Evolutionary conservation across 2,113 vertebrate species (phyloP), one percentile per base, ranked within the genome.

Genomic region (Heliornis fulica): DNA sequence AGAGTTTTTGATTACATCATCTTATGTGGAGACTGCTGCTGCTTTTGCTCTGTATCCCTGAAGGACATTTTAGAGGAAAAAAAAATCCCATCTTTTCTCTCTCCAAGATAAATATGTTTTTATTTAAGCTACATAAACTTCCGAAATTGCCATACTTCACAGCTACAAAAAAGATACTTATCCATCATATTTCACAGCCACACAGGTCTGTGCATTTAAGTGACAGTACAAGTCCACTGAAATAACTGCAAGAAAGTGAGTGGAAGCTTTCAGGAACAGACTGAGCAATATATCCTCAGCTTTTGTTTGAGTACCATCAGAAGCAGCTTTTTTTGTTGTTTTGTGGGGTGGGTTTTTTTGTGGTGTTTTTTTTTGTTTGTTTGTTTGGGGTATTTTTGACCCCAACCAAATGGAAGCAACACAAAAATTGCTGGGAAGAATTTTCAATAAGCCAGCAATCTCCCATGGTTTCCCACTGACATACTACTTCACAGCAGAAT

Each of bases 31-130:
- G 5, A 66, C 11, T 61, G 54, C 25, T 41, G 11, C 6, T 54
- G 29, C 16, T 82, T 10, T 57, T 87, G 29, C 10, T 71, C 41
- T 28, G 20, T 45, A 63, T 31, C 11, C 15, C 32, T 2, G 4
- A 5, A 4, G 6, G 26, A 40, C 5, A 2, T 45, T 45, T 64
- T 64, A 7, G 1, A 2, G 50, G 50, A 26, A 21, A 3, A 2
- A 23, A 56, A 31, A 53, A 53, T 16, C 7, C 15, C 28, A 53
- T 29, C 51, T 53, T 53, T 53, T 63, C 23, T 36, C 74, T 64
- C 48, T 80, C 48, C 0, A 4, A 66, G 21, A 60, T 54, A 63
- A 66, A 9, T 13, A n/a, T 6, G 4, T 40, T 84, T 72, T 70
- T 81, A 88, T 63, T 75, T 50, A 83, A 85, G 36, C 32, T 15